Evolutionary conservation across 2,797 vertebrate species (phyloP).

Genomic region (Danio tinwini): DNA sequence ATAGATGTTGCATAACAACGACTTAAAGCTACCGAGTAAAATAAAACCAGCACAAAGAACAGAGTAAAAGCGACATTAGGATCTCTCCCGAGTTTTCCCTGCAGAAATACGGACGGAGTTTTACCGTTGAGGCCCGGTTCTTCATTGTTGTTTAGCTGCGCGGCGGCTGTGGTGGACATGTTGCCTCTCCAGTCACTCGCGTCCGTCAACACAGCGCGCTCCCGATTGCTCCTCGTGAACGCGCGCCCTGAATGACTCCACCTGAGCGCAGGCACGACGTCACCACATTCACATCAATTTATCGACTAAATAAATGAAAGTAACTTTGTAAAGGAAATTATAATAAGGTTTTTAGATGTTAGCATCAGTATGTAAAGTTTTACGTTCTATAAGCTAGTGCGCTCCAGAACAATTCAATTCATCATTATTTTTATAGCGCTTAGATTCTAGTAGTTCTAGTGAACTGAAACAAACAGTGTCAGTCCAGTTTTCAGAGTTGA

Average conservation of each 20-base stretch:
- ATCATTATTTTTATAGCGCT: too few relatives aligned
- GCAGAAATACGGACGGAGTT: conserved; percentile 18
- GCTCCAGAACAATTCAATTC: too few relatives aligned
- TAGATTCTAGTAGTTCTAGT: too few relatives aligned
- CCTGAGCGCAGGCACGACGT: conserved; percentile 47
- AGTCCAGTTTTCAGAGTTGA: too few relatives aligned
- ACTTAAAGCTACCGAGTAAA: background rate
- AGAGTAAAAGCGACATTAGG: too few relatives aligned
- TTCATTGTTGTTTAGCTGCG: conserved; percentile 81
- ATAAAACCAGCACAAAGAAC: background rate
- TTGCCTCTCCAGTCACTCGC: conserved; percentile 71
- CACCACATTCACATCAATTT: conserved; percentile 23
- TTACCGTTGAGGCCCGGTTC: conserved; percentile 81
- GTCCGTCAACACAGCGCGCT: conserved; percentile 72
- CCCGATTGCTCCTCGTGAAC: conserved; percentile 35
- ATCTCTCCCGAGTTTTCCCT: background rate
- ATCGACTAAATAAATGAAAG: background rate
- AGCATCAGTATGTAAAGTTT: too few relatives aligned
- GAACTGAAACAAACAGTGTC: too few relatives aligned
- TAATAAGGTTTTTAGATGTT: too few relatives aligned
- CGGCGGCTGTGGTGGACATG: conserved; percentile 79
- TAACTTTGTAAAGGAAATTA: too few relatives aligned
- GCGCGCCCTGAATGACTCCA: conserved; percentile 59
- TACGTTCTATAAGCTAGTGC: too few relatives aligned
- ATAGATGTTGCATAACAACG: conserved; percentile 55